Percentiles rank a stretch among this genome's conserved stretches.
These are phyloP conservation scores for Nymphalis io DNA, from an alignment of 1,140 invertebrate species.

Conservation along the genomic window DNA sequence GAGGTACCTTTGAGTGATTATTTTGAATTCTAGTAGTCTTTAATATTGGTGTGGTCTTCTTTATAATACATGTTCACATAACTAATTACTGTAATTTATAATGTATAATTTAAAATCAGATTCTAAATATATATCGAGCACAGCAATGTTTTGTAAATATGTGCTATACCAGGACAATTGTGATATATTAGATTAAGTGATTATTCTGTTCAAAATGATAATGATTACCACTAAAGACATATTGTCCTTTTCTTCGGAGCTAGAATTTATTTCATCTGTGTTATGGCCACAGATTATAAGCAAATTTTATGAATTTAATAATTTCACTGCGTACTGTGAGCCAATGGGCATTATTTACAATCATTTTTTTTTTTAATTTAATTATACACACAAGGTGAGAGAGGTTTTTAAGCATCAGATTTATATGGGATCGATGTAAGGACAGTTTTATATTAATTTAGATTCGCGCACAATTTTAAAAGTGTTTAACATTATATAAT, in stretches of 20 bases:
- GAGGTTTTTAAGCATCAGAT: slow-evolving; percentile 33
- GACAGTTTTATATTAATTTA: slow-evolving; percentile 39
- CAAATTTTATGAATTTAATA: slow-evolving; percentile 23
- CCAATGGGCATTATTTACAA: slow-evolving; percentile 68
- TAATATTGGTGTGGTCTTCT: slow-evolving; percentile 78
- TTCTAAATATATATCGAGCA: slow-evolving; percentile 67
- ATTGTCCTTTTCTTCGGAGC: slow-evolving; percentile 27
- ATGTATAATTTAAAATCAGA: slow-evolving; percentile 61
- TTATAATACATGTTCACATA: slow-evolving; percentile 73
- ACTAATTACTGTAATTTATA: slow-evolving; percentile 64
- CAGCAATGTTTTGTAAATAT: slow-evolving; percentile 68
- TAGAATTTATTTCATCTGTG: slow-evolving; percentile 30
- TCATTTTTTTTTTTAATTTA: slow-evolving; percentile 46
- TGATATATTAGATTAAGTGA: slow-evolving; percentile 76
- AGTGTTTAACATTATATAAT: slow-evolving; percentile 53
- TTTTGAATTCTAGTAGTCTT: slow-evolving; percentile 73
- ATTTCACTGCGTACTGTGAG: slow-evolving; percentile 53
- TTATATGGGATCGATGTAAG: slow-evolving; percentile 21
- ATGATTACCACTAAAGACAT: slow-evolving; percentile 26
- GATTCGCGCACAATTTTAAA: slow-evolving; percentile 59
- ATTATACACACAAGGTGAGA: slow-evolving; percentile 35
- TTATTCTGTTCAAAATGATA: slow-evolving; percentile 49
- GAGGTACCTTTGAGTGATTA: slow-evolving; percentile 65
- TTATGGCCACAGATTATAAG: slow-evolving; percentile 33
- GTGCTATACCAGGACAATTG: slow-evolving; percentile 73